Base-by-base conservation (phyloP, 2,113 vertebrate genomes). In the Silurus glanis region DNA sequence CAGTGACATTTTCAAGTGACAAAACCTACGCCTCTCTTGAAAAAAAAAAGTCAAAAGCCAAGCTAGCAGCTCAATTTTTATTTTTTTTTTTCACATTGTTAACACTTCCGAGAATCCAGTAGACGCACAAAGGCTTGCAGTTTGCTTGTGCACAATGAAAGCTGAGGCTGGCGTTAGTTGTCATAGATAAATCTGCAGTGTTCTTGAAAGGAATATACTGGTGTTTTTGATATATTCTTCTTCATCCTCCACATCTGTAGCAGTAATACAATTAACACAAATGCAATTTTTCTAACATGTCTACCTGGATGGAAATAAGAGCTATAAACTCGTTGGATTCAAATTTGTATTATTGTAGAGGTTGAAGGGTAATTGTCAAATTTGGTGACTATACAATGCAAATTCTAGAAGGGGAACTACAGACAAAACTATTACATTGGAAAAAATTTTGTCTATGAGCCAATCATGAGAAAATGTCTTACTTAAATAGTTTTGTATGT, bases 1-100 rank as follows among this genome's bases (percentile, higher is more conserved):
- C 64, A 67, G 17, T 87, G 83, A 58, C 86, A 89, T 76, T 13
- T 17, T 83, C 58, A 66, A 67, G 80, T 62, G 72, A 45, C 49
- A 58, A 21, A 75, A 59, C 84, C 71, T 86, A 55, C 47, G 14
- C 14, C 51, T 67, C 3, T 53, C 28, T 64, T 37, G 2, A 37
- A 37, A 37, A 37, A 37, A 37, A 64, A 86, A 87, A 83, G 81
- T 51, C 28, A 25, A 64, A 80, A 25, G 72, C 49, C 51, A 79
- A 85, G 62, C 76, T 75, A 66, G 23, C 53, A 47, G 62, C 59
- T 78, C 69, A 37, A 49, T 56, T 56, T 37, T 37, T n/a, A n/a
- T n/a, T 37, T 37, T 37, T 37, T 37, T 37, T 55, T 62, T 87
- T 53, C 21, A 61, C 69, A 87, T 83, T 55, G 64, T 37, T 66